A percentile compares a stretch with the other conserved stretches of the same genome.
Conservation (phyloP, 2,113 vertebrate genomes). For the Micronisus gabar region DNA sequence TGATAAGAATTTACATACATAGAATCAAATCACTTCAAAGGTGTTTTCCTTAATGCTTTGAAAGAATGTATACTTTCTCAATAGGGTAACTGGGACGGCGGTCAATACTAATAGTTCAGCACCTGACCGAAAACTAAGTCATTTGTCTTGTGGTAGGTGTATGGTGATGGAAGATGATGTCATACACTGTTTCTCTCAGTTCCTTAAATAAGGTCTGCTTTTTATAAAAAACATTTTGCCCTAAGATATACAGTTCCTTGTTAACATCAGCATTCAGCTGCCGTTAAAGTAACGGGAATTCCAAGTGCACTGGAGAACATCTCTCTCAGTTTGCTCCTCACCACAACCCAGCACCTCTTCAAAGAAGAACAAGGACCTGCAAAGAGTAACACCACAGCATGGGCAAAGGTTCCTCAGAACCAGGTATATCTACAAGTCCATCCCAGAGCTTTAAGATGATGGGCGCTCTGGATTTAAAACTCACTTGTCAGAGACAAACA, state of each 20-base stretch:
- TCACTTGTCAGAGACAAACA: not conserved
- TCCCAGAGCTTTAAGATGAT: not conserved
- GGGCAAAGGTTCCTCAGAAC: not conserved
- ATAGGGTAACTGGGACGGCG: not conserved
- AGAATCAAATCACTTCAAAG: not conserved
- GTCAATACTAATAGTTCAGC: not conserved
- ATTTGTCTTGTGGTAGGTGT: not conserved
- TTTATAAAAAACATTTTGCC: not conserved
- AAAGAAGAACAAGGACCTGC: not conserved
- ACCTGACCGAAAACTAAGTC: not conserved
- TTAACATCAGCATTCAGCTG: not conserved
- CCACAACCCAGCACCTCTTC: not conserved
- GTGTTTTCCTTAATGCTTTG: not conserved
- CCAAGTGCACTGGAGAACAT: not conserved
- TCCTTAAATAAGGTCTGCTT: not conserved
- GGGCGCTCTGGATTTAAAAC: not conserved
- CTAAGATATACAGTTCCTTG: not conserved
- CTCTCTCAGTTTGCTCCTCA: not conserved
- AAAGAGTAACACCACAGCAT: fast-evolving
- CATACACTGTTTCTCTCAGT: not conserved
- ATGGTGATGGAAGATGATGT: not conserved
- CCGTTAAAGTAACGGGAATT: not conserved
- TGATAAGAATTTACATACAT: not conserved
- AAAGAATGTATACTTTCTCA: not conserved
- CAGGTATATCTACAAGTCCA: not conserved